Percentiles rank a stretch among this genome's conserved stretches.
These are phyloP conservation scores for Drosophila robusta DNA, from an alignment of 2,888 invertebrate species.

Conservation along the genomic window DNA sequence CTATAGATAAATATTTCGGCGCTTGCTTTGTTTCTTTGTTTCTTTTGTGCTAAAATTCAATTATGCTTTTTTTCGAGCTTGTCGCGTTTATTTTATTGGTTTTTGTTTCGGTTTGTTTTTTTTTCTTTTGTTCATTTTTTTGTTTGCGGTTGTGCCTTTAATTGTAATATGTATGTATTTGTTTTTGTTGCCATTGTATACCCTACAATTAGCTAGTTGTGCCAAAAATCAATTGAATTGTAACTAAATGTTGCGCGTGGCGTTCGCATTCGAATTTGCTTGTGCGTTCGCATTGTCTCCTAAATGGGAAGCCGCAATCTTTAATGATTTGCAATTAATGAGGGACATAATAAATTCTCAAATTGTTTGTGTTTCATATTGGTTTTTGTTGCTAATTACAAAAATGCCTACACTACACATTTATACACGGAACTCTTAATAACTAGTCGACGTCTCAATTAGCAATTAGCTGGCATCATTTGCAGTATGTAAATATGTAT, in stretches of 20 bases:
- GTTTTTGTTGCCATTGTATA: slow-evolving; percentile 22
- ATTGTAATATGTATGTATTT: slow-evolving; percentile 25
- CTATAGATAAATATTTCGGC: slow-evolving; percentile 80
- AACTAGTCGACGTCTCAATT: slow-evolving; percentile 69
- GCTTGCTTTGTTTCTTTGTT: slow-evolving; percentile 65
- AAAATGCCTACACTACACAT: slow-evolving; percentile 76
- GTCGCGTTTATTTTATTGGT: slow-evolving; percentile 32
- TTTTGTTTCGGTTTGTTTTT: background rate
- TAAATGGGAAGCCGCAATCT: slow-evolving; percentile 19
- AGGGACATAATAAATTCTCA: slow-evolving; percentile 74
- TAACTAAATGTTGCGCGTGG: slow-evolving; percentile 53
- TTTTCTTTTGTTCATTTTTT: slow-evolving; percentile 17
- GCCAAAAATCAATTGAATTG: slow-evolving; percentile 69
- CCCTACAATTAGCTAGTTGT: slow-evolving; percentile 68
- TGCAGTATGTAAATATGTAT: slow-evolving; percentile 28
- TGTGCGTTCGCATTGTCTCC: slow-evolving; percentile 27
- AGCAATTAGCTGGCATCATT: slow-evolving; percentile 67
- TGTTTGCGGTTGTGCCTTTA: slow-evolving; percentile 30
- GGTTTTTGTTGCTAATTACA: slow-evolving; percentile 70
- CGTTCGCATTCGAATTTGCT: slow-evolving; percentile 14
- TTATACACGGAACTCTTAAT: slow-evolving; percentile 72
- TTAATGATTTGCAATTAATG: slow-evolving; percentile 23
- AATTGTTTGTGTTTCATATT: slow-evolving; percentile 49
- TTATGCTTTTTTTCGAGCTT: slow-evolving; percentile 34
- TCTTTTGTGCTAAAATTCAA: slow-evolving; percentile 74